Base-by-base conservation (phyloP, 2,888 invertebrate genomes). In the Punctoribates punctum region DNA sequence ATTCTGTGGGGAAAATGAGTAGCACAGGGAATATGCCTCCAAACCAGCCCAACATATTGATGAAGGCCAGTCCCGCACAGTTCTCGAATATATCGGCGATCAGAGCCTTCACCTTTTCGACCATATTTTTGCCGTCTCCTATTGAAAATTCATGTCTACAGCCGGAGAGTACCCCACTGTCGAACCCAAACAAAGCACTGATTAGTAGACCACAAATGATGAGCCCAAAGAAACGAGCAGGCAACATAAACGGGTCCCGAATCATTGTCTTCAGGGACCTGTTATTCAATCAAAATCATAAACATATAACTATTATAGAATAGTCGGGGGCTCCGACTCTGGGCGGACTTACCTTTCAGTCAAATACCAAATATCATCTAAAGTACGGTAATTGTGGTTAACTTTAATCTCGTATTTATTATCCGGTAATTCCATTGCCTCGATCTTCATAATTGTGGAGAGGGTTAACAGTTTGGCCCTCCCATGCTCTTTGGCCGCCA, bases 401-500 rank as follows among this genome's bases (percentile, higher is more conserved):
- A 13, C 2, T 48, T 46, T 11, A 6, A 72, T 48, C 2, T 2
- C 1, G 15, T 72, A 17, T 3, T n/a, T 2, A 15, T 48, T 13
- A 15, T 23, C 42, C 6, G 1, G 23, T 5, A 72, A 13, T 25
- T 72, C 72, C 72, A 72, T 23, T 20, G 42, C 25, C 5, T 72
- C 46, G 0, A 72, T 72, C 23, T 72, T 72, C 72, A 48, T 72
- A 17, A 72, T 46, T 2, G 72, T 46, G 11, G 72, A 72, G 25
- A 72, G 46, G 0, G 46, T 23, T 25, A 72, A 25, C 27, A 72
- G 23, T 25, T 46, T 42, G 8, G 25, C 48, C 27, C 20, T 27
- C 0, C 73, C 73, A 23, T 73, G 34, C 25, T 73, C 73, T 42
- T 51, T 51, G 25, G 57, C 17, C 15, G 73, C 73, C 0, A 73